Base-by-base conservation (phyloP, 1,140 invertebrate species). In the Pectinophora gossypiella region DNA sequence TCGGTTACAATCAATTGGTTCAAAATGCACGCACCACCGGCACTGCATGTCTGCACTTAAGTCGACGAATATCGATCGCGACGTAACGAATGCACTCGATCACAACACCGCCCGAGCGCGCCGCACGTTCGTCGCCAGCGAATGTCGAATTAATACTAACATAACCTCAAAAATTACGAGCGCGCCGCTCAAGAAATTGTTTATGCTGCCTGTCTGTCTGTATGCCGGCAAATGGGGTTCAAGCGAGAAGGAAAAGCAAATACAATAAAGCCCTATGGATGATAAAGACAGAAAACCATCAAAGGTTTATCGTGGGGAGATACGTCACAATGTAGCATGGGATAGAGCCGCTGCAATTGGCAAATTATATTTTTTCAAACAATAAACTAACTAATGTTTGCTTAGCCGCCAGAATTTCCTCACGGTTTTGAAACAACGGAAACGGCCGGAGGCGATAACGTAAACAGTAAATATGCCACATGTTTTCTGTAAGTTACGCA, bases 111-210 rank as follows among this genome's bases (percentile, higher is more conserved):
- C 55, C 45, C 52, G 53, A 45, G 22, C 19, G 27, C 55, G 51
- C 66, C 36, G 45, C 63, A 71, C 80, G 80, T 83, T 67, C 74
- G 67, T 51, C 57, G 59, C 47, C 54, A 62, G 52, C 69, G 72
- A 72, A 73, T 59, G 80, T 70, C 61, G 69, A 68, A 72, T 78
- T 81, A 74, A 80, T 70, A 86, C 80, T 86, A 81, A 76, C 76
- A 78, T 83, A 82, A 81, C 75, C 76, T 78, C 72, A 77, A 83
- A 85, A 72, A 40, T 76, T 80, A 80, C 68, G 69, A 74, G 71
- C 74, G 72, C 72, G 36, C 27, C 68, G 69, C 57, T 73, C 74
- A 69, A 73, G 72, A 78, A 78, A 78, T 78, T 81, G 75, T 85
- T 76, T 79, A 70, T 74, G 66, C 69, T 67, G 66, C 36, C 36